Base-by-base conservation (phyloP, 2,113 vertebrate genomes). In the Barbus barbus region DNA sequence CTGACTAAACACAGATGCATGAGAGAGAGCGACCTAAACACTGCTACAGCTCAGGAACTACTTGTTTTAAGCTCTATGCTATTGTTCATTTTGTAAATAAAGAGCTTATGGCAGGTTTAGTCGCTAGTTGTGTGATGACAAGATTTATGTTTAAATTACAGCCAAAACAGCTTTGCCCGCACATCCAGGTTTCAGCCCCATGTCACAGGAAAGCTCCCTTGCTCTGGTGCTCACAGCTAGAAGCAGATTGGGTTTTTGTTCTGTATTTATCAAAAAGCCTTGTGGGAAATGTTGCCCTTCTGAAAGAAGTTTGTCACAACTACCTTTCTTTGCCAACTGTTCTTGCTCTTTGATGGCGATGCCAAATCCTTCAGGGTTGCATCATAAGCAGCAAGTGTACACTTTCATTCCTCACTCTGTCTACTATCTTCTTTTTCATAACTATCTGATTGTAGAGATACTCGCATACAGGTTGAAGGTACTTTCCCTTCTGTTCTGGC, bases 271-370 rank as follows among this genome's bases (percentile, higher is more conserved):
- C 41, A 7, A 18, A 18, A 44, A 44, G 41, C 41, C 31, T 79
- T 83, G 75, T 80, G 74, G 75, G 75, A 71, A 73, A 74, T 78
- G 71, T 71, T 81, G 36, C 67, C 20, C 53, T 67, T 36, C 28
- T 26, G 41, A 78, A 31, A 63, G 26, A 53, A 31, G 71, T 24
- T 53, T 81, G 48, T 67, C 60, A 12, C 31, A 48, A 63, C 53
- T 36, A 22, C 9, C 48, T n/a, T 58, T 56, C 9, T 51, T 38
- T 48, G 24, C 61, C 38, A 63, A 12, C 63, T 53, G 53, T 41
- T 53, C 31, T 26, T 56, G 51, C 1, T 6, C 2, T 83, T 79
- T 73, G 41, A 79, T 48, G 79, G 1, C 9, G 16, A 82, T 41
- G 22, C 33, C 53, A 75, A 83, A 69, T 53, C 5, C 9, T 81